Evolutionary conservation across 1,140 invertebrate genomes (phyloP).

Genomic region (Drosophila sturtevanti): DNA sequence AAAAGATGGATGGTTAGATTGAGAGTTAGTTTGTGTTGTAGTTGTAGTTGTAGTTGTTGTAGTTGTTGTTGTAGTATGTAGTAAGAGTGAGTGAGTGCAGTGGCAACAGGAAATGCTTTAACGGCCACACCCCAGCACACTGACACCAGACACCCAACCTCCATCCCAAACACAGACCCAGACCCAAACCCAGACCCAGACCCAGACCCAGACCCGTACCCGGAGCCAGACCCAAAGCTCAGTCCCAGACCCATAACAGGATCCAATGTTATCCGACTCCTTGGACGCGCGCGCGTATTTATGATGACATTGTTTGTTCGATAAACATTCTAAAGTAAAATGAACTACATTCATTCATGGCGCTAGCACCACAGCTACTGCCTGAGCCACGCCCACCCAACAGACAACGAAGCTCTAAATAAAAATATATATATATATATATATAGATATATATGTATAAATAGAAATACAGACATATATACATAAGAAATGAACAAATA

Average conservation of each 20-base stretch:
- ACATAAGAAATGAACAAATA: conserved; percentile 9
- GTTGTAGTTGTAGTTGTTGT: not conserved
- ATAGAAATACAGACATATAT: conserved; percentile 39
- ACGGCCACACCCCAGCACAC: conserved; percentile 19
- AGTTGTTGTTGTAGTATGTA: not conserved
- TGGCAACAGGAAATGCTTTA: conserved; percentile 46
- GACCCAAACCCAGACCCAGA: not conserved
- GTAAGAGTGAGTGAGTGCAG: conserved; percentile 36
- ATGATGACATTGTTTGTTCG: conserved; percentile 81
- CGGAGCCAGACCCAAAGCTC: not conserved
- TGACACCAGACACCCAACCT: not conserved
- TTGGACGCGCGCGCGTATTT: conserved; percentile 61
- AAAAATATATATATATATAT: conserved; percentile 23
- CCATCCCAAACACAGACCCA: not conserved
- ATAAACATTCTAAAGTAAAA: conserved; percentile 76
- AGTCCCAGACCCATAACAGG: not conserved
- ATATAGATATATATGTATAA: conserved; percentile 24
- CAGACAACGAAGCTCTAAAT: conserved; percentile 39
- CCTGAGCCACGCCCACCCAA: conserved; percentile 36
- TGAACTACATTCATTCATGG: conserved; percentile 10
- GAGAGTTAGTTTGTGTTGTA: conserved; percentile 29
- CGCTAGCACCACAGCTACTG: not conserved
- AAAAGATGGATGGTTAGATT: conserved; percentile 13
- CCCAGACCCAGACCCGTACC: not conserved
- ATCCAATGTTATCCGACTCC: conserved; percentile 13